Evolutionary conservation across 2,888 invertebrate genomes (phyloP).

Genomic region (Apoda limacodes): DNA sequence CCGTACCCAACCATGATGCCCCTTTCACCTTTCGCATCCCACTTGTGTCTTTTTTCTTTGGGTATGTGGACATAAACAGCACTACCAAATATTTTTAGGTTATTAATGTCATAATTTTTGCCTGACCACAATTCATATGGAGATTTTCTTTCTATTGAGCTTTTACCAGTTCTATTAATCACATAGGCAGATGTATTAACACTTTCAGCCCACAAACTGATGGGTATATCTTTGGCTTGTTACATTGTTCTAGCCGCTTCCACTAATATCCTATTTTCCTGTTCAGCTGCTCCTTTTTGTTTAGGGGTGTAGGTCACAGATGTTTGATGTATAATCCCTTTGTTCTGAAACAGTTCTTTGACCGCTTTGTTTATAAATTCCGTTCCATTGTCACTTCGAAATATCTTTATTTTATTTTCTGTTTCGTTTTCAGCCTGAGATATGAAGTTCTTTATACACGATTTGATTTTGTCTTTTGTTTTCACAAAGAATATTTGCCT

Average conservation of each 20-base stretch:
- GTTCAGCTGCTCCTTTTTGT: constrained; percentile 18
- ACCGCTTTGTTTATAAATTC: constrained; percentile 16
- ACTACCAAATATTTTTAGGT: constrained; percentile 7
- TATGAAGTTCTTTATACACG: neutral
- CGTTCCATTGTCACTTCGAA: constrained; percentile 15
- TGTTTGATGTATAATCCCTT: constrained; percentile 12
- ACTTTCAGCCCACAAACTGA: constrained; percentile 19
- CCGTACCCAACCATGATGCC: constrained; percentile 3
- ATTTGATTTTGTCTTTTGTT: neutral
- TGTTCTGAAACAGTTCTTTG: constrained; percentile 7
- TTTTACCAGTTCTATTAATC: constrained; percentile 14
- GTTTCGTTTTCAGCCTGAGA: neutral
- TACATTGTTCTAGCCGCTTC: constrained; percentile 25
- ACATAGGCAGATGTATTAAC: constrained; percentile 18
- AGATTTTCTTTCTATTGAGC: constrained; percentile 4
- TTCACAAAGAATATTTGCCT: neutral
- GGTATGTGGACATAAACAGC: constrained; percentile 7
- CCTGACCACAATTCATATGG: constrained; percentile 14
- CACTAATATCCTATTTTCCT: constrained; percentile 22
- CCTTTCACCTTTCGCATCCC: constrained; percentile 1
- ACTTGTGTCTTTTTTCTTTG: constrained; percentile 5
- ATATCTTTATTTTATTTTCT: constrained; percentile 2
- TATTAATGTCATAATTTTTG: constrained; percentile 5
- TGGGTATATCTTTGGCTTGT: constrained; percentile 11
- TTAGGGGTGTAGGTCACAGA: constrained; percentile 16